phyloP scores from a whole-genome alignment of 2,888 invertebrate genomes.

The Anthoptus insignis region DNA sequence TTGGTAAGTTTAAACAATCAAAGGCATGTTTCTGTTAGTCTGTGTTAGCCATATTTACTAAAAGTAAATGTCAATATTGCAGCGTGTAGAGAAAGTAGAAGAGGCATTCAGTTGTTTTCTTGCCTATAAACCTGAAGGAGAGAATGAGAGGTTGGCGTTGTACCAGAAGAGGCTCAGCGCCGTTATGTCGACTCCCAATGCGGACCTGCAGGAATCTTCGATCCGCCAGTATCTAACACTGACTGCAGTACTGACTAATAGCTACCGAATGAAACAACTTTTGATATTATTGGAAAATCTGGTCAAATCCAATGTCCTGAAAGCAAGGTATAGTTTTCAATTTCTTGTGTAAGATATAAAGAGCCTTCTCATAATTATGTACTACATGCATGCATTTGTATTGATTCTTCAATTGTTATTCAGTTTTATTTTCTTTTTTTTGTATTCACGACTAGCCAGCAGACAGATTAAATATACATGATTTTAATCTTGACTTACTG shows the following conservation, averaged over 20 bases:
- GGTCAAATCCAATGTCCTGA: conserved; percentile 90
- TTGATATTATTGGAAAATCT: conserved; percentile 92
- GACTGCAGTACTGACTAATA: conserved; percentile 91
- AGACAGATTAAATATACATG: no score
- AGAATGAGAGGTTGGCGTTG: conserved; percentile 89
- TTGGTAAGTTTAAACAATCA: conserved; percentile 81
- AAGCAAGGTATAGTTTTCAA: conserved; percentile 88
- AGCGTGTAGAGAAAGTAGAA: conserved; percentile 95
- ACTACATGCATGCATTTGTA: no score
- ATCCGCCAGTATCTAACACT: conserved; percentile 92
- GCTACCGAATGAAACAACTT: conserved; percentile 91
- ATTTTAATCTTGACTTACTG: no score
- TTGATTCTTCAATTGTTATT: no score
- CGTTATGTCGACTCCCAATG: conserved; percentile 88
- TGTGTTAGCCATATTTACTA: not conserved
- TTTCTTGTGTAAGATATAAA: not conserved
- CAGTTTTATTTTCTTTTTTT: no score
- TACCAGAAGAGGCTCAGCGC: conserved; percentile 91
- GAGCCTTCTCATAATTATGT: no score
- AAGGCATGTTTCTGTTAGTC: not conserved
- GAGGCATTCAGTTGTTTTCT: conserved; percentile 97
- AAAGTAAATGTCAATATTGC: conserved; percentile 51
- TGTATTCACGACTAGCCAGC: no score
- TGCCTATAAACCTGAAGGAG: conserved; percentile 91
- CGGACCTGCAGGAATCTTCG: conserved; percentile 92